Percentiles rank a stretch among this genome's conserved stretches.
Conservation (phyloP, 2,797 vertebrate genomes). For the Sebastes itinus region DNA sequence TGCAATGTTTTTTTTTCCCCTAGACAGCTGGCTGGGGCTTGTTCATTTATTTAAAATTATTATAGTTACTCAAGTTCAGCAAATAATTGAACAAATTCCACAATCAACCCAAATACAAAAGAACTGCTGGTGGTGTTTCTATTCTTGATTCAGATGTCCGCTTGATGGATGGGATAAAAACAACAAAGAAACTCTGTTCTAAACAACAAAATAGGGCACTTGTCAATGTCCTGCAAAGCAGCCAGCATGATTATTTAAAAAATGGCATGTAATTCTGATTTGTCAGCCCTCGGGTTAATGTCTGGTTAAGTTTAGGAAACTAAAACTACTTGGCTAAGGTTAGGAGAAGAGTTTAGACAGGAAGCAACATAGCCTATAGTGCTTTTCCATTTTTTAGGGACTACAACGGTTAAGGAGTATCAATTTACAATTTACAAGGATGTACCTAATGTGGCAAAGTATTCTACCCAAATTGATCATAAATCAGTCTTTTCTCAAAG, state of each 20-base stretch:
- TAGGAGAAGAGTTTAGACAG: not conserved
- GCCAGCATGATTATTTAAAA: not conserved
- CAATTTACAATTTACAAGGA: too few species aligned
- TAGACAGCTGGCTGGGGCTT: not conserved
- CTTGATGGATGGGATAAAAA: not conserved
- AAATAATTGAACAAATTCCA: not conserved
- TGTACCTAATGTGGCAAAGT: too few species aligned
- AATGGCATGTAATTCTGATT: not conserved
- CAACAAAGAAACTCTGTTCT: not conserved
- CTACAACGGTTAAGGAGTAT: too few species aligned
- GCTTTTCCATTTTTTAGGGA: too few species aligned
- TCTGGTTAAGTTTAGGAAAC: not conserved
- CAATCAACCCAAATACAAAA: not conserved
- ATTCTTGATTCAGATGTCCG: not conserved
- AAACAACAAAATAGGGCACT: not conserved
- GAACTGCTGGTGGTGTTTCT: not conserved
- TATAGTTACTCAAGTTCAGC: not conserved
- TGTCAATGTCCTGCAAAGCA: not conserved
- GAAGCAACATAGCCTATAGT: too few species aligned
- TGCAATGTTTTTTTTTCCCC: not conserved
- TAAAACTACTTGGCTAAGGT: not conserved
- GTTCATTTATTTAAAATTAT: slow-evolving; percentile 3
- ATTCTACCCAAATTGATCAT: too few species aligned
- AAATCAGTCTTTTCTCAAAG: too few species aligned
- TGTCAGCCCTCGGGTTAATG: not conserved